Evolutionary conservation across 2,888 invertebrate species (phyloP), one percentile per base, ranked within the genome.

Genomic region (Odontocerum albicorne): DNA sequence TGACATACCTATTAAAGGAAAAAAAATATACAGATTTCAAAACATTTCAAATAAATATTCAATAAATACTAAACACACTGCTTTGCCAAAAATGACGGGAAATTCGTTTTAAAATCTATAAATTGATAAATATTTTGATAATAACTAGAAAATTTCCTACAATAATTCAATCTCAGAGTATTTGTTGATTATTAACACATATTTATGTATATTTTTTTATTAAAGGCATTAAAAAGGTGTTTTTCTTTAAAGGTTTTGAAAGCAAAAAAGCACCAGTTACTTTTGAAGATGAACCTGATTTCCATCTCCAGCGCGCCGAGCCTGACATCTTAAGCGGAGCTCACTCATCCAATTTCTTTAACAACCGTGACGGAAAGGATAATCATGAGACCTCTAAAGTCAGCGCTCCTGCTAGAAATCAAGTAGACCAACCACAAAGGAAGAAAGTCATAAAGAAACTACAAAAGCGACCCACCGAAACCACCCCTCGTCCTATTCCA

Each of bases 261-360:
- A 85, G 83, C 56, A 86, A 84, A 70, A 83, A 85, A 63, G 79
- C 82, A 22, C 77, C 74, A 62, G 69, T 74, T 43, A 70, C 72
- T 38, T 77, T 79, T 40, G 88, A 88, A 67, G 86, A 87, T 61
- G 88, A 88, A 70, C 77, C 85, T 60, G 84, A 87, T 42, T 87
- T 85, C 69, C 83, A 85, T 65, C 75, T 89, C 43, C 88, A 88
- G 71, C 79, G 86, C 21, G 87, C 87, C 12, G 88, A 88, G 72
- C 80, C 82, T 53, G 87, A 87, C 64, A 77, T 82, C 54, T 83
- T 87, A 55, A 83, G 84, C 63, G 83, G 84, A 36, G 86, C 87
- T 17, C 87, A 87, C 67, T 87, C 87, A 55, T 87, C 88, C 1
- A 87, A 88, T 70, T 88, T 88, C 74, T 88, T 86, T 71, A 85